Percentiles rank a stretch among this genome's conserved stretches.
Evolutionary conservation across 2,888 invertebrate species (phyloP).

Genomic region (Ellobium chinense): DNA sequence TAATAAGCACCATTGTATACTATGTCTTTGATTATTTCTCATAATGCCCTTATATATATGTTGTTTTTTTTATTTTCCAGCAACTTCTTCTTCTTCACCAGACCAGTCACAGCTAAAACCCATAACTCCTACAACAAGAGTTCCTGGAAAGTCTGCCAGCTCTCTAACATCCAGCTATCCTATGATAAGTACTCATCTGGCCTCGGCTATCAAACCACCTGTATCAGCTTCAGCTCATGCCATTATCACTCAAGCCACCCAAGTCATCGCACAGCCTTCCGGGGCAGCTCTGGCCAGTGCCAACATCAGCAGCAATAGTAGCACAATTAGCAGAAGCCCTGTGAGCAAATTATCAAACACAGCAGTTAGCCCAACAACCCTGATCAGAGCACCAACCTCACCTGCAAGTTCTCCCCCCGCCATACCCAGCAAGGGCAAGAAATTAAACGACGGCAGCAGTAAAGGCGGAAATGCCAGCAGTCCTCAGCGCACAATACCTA

Average conservation of each 20-base stretch:
- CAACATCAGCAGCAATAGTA: neutral
- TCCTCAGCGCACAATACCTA: neutral
- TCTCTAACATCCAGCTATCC: constrained; percentile 35
- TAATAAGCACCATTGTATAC: too few relatives aligned
- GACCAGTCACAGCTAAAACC: neutral
- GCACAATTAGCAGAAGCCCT: too few relatives aligned
- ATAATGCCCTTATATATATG: too few relatives aligned
- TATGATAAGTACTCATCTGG: constrained; percentile 31
- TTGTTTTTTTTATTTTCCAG: too few relatives aligned
- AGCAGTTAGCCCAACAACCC: neutral
- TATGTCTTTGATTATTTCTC: too few relatives aligned
- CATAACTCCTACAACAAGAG: neutral
- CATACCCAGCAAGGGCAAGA: neutral
- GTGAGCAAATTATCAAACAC: too few relatives aligned
- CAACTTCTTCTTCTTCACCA: too few relatives aligned
- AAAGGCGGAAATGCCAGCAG: neutral
- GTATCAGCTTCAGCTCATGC: neutral
- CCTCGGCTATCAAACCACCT: neutral
- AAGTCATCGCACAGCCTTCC: neutral
- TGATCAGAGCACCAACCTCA: neutral
- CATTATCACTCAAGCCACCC: neutral
- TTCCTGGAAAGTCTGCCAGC: constrained; percentile 4
- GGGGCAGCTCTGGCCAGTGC: neutral
- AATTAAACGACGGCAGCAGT: neutral
- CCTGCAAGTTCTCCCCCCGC: neutral